Conservation (phyloP, 2,113 vertebrate genomes). For the Lamprologus callipterus region DNA sequence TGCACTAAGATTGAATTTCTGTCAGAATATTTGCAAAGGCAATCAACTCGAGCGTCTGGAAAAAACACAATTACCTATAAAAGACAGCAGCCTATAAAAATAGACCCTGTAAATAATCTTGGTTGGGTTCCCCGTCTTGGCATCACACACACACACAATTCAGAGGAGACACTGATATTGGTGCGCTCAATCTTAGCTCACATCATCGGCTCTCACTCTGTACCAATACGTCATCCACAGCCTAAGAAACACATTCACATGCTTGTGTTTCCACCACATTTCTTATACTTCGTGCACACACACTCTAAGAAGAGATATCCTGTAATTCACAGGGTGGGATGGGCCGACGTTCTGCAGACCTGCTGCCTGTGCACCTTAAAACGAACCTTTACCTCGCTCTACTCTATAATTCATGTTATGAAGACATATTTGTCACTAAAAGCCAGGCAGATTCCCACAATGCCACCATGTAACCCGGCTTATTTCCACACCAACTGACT, state of each 20-base stretch:
- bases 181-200: neutral
- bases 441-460: neutral
- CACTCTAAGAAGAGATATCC: neutral
- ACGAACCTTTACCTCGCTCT: accelerated
- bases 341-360: neutral
- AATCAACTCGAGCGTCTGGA: slow-evolving; percentile 24
- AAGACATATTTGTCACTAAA: neutral
- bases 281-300: neutral
- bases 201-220: neutral
- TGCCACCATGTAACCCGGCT: accelerated
- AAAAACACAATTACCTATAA: slow-evolving; percentile 38
- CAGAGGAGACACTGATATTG: neutral
- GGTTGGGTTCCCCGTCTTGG: neutral
- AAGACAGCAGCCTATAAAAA: neutral
- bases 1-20: slow-evolving; percentile 6
- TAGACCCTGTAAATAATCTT: slow-evolving; percentile 12
- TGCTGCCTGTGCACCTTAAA: neutral
- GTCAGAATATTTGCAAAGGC: slow-evolving; percentile 30
- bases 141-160: neutral
- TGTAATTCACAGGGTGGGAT: neutral
- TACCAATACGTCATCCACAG: neutral
- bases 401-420: neutral
- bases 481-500: neutral
- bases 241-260: neutral
- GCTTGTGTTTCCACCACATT: neutral